A percentile compares a stretch with the other conserved stretches of the same genome.
Evolutionary conservation across 2,797 vertebrate genomes (phyloP).

Genomic region (Pipistrellus pipistrellus): DNA sequence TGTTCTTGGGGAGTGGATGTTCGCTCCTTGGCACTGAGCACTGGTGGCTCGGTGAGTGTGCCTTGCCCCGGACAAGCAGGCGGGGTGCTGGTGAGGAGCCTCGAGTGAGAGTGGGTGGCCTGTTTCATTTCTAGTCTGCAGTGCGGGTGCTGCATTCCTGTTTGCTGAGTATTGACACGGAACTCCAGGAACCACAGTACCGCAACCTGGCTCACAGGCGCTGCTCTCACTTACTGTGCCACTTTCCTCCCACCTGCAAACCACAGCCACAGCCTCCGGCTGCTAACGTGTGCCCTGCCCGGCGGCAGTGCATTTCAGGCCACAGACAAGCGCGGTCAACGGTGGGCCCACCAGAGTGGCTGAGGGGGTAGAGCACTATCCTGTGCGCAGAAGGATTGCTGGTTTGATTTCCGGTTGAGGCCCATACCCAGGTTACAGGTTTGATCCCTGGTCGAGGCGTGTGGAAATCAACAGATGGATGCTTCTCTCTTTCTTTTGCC

Average conservation of each 20-base stretch:
- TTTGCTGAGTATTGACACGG: slow-evolving; percentile 24
- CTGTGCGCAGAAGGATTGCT: not conserved
- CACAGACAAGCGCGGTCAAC: not conserved
- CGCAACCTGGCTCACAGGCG: slow-evolving; percentile 15
- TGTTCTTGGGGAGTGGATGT: not conserved
- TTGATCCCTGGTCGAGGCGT: not conserved
- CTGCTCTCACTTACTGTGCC: not conserved
- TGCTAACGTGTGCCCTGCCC: not conserved
- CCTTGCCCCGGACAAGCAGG: not conserved
- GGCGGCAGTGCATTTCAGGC: not conserved
- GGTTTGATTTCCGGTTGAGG: not conserved
- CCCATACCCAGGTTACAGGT: not conserved
- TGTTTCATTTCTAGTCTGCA: not conserved
- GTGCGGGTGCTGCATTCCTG: not conserved
- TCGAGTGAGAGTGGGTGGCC: slow-evolving; percentile 70
- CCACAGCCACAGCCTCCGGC: slow-evolving; percentile 56
- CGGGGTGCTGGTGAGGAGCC: slow-evolving; percentile 56
- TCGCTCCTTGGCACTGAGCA: not conserved
- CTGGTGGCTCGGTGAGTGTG: not conserved
- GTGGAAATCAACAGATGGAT: not conserved
- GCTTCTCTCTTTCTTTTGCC: not conserved
- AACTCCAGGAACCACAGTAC: slow-evolving; percentile 62
- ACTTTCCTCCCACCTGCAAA: slow-evolving; percentile 63
- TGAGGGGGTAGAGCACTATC: not conserved
- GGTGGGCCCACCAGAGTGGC: not conserved